Conservation (phyloP, 2,888 invertebrate genomes). For the Eremobia ochroleuca region DNA sequence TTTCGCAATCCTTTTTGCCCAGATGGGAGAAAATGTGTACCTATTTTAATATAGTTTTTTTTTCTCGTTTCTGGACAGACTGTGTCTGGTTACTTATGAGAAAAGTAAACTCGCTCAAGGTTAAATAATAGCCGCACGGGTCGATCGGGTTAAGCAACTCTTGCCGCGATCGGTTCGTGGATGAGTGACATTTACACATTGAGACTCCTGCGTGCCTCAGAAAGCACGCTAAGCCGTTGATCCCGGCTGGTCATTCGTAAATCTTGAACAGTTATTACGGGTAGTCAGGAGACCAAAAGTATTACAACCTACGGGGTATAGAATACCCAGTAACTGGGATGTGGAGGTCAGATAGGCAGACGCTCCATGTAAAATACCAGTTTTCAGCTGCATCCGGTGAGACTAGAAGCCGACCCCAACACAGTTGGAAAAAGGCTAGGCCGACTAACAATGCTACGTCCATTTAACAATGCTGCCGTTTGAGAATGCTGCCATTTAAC, state of each 20-base stretch:
- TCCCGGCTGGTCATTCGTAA: not conserved
- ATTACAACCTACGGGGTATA: not conserved
- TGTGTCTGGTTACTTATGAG: not conserved
- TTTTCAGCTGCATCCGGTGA: not conserved
- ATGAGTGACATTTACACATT: not conserved
- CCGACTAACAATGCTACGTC: not conserved
- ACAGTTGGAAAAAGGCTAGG: not conserved
- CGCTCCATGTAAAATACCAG: not conserved
- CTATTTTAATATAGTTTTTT: not conserved
- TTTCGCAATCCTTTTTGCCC: not conserved
- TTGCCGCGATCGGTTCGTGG: not conserved
- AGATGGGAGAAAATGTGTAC: too few species aligned
- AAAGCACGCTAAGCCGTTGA: not conserved
- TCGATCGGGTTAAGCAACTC: not conserved
- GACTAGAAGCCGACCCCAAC: not conserved
- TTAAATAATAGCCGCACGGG: not conserved
- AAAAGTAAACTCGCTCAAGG: not conserved
- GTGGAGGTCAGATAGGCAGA: not conserved
- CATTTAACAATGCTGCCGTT: not conserved
- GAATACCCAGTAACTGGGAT: not conserved
- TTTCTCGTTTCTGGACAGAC: not conserved
- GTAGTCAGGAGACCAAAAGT: not conserved
- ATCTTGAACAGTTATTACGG: not conserved
- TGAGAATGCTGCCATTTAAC: not conserved
- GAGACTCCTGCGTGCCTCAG: not conserved